These are phyloP conservation scores for Indicator maculatus DNA, from an alignment of 2,113 vertebrate species.

Conservation along the genomic window DNA sequence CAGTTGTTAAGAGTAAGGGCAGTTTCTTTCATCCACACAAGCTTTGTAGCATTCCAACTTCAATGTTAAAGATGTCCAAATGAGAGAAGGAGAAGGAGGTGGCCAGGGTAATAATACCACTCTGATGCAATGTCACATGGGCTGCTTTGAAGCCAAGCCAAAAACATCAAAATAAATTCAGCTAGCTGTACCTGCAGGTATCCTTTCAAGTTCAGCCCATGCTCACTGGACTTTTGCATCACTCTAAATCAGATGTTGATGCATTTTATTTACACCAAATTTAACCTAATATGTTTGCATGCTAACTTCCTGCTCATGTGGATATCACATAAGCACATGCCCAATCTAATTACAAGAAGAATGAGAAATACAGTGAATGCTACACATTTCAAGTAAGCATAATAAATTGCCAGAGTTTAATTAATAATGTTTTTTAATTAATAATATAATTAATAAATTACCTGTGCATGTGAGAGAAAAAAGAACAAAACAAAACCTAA, in stretches of 20 bases:
- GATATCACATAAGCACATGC: constrained; percentile 78
- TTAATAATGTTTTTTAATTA: no score
- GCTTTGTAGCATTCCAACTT: neutral
- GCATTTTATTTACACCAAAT: constrained; percentile 71
- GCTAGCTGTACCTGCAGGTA: neutral
- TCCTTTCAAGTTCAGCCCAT: neutral
- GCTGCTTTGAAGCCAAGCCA: constrained; percentile 12
- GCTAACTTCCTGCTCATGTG: constrained; percentile 75
- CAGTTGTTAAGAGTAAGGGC: no score
- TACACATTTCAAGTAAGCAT: constrained; percentile 22
- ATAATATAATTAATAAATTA: no score
- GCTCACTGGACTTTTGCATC: neutral
- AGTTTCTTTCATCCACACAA: neutral
- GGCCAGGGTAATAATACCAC: neutral
- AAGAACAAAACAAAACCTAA: no score
- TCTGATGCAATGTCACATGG: neutral
- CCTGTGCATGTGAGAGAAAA: neutral
- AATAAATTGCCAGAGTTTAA: neutral
- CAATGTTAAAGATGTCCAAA: neutral
- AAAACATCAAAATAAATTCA: neutral
- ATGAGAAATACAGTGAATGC: constrained; percentile 24
- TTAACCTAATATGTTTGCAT: constrained; percentile 66
- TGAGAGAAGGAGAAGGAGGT: neutral
- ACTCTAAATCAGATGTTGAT: constrained; percentile 37
- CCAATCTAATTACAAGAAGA: constrained; percentile 70